phyloP scores from a whole-genome alignment of 2,797 vertebrate species.

The Microcaecilia unicolor region DNA sequence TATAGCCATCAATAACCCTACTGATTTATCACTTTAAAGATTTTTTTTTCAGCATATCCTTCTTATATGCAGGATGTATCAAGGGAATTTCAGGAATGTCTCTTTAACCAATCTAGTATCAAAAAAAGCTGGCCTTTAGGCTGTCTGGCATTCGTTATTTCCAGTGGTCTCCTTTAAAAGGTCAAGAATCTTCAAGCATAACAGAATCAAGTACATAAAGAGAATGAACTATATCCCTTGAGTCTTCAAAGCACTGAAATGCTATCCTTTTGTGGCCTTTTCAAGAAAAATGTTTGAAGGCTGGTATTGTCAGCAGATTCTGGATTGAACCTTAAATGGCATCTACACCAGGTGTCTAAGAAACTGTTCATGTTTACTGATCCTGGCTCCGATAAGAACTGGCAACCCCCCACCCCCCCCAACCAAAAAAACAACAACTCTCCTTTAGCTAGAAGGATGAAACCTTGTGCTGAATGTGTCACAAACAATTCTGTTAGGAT shows the following conservation, averaged over 20 bases:
- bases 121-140: not conserved
- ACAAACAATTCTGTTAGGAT: not conserved
- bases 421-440: not conserved
- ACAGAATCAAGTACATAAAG: not conserved
- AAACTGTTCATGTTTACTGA: not conserved
- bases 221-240: conserved; percentile 1
- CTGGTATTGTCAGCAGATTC: not conserved
- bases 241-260: not conserved
- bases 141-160: not conserved
- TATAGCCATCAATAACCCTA: conserved; percentile 6
- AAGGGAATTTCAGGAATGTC: not conserved
- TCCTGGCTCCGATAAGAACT: not conserved
- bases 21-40: not conserved
- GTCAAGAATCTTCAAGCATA: not conserved
- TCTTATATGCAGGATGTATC: not conserved
- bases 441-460: not conserved
- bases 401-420: too few relatives aligned
- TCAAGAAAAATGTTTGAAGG: conserved; percentile 1
- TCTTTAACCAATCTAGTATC: conserved; percentile 1
- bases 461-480: not conserved
- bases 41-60: not conserved
- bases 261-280: not conserved
- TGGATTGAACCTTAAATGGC: not conserved
- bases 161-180: conserved; percentile 6
- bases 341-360: not conserved